Evolutionary conservation across 1,140 invertebrate species (phyloP), one percentile per base, ranked within the genome.

Genomic region (Danaus melanippus): DNA sequence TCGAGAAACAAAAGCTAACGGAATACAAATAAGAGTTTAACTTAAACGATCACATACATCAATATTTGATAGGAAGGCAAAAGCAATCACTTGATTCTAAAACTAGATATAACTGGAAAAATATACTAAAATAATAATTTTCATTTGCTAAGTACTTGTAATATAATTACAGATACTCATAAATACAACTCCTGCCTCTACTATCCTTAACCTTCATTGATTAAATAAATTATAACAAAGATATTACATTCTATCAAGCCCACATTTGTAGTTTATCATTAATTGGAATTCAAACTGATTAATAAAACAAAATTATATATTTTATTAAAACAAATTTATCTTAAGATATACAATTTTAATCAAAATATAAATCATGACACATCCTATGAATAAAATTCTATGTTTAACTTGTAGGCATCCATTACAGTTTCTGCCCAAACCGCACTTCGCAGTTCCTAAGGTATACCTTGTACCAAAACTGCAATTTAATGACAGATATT

Each of bases 11-110:
- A 58, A 65, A 69, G 56, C 61, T 84, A 82, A 84, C 80, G 79
- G 79, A 84, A 84, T 84, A 79, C 79, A 79, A 82, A 84, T 80
- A 69, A 72, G 70, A 71, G 68, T 73, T 78, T 84, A 77, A 74
- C 68, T 80, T 79, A 79, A 76, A 74, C 71, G 64, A 72, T 74
- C 73, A 74, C 76, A 84, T 73, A 72, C 73, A 77, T 84, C 76
- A 79, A 79, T 84, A 76, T 76, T 74, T 71, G 60, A 75, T 73
- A 64, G 66, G 59, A 67, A 64, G 57, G 48, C 53, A 59, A 52
- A 42, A 43, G 15, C 45, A 46, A 50, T 45, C 17, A 2, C 8
- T 48, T 64, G 53, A 8, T 21, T 43, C 0, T 46, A n/a, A 9
- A 43, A 49, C 68, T 71, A 44, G 70, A 74, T 63, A 49, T 6